phyloP scores from a whole-genome alignment of 1,140 invertebrate genomes.

The Metopolophium dirhodum region DNA sequence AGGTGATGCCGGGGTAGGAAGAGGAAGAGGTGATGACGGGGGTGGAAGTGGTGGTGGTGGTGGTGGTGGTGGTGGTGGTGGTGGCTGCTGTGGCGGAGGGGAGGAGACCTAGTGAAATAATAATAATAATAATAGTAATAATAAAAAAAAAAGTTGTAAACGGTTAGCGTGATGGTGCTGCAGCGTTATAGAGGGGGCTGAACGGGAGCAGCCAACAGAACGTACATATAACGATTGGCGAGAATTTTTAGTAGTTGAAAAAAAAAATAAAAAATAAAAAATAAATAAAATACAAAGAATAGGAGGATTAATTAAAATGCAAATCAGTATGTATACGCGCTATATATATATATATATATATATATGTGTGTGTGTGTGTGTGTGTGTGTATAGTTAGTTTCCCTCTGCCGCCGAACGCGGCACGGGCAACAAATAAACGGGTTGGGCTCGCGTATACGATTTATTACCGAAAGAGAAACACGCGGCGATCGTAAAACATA shows the following conservation, averaged over 20 bases:
- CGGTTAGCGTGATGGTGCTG: conserved; percentile 11
- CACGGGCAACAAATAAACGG: conserved; percentile 27
- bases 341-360: not conserved
- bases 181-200: not conserved
- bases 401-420: not conserved
- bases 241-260: conserved; percentile 52
- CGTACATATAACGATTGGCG: conserved; percentile 19
- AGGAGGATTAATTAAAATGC: conserved; percentile 52
- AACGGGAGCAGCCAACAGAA: conserved; percentile 28
- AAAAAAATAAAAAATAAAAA: conserved; percentile 35
- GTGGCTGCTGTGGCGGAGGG: no score
- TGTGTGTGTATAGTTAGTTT: not conserved
- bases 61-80: not conserved
- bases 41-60: not conserved
- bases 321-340: conserved; percentile 20
- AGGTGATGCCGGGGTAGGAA: conserved; percentile 24
- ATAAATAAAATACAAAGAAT: conserved; percentile 24
- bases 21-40: not conserved
- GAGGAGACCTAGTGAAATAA: conserved; percentile 37
- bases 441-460: conserved; percentile 33
- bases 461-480: conserved; percentile 29
- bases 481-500: conserved; percentile 34
- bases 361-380: not conserved
- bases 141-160: conserved; percentile 39
- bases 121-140: conserved; percentile 19